A percentile compares a stretch with the other conserved stretches of the same genome.
Evolutionary conservation across 1,140 invertebrate genomes (phyloP).

Genomic region (Geopemphigus sp.): DNA sequence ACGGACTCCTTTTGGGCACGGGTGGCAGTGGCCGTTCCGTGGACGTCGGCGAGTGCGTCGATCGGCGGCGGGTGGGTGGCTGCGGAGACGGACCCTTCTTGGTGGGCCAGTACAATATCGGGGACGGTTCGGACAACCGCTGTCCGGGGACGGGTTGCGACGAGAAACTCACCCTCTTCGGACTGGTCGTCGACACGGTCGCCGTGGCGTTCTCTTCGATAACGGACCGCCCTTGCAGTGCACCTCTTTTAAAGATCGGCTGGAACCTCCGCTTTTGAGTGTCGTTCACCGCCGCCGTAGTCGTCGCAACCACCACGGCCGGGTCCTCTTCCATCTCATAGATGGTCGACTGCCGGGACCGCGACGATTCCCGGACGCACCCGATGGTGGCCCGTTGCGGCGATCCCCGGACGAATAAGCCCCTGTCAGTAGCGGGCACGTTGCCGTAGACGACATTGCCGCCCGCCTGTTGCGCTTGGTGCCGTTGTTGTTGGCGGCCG

Average conservation of each 20-base stretch:
- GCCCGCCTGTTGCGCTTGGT: neutral
- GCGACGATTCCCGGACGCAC: conserved; percentile 40
- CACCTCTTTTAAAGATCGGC: conserved; percentile 32
- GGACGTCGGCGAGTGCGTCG: conserved; percentile 7
- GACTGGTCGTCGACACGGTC: neutral
- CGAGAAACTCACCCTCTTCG: conserved; percentile 36
- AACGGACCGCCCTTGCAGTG: neutral
- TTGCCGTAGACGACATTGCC: conserved; percentile 1
- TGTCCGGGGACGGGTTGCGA: neutral
- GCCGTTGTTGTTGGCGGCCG: neutral
- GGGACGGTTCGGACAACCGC: neutral
- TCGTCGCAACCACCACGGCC: neutral
- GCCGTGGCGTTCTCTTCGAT: neutral
- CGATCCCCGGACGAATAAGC: conserved; percentile 45
- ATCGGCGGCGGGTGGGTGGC: conserved; percentile 50
- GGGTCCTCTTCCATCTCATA: conserved; percentile 50
- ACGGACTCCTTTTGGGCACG: conserved; percentile 46
- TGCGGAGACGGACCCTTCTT: conserved; percentile 51
- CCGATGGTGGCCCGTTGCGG: conserved; percentile 50
- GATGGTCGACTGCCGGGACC: conserved; percentile 48
- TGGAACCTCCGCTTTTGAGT: conserved; percentile 12
- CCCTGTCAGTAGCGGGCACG: conserved; percentile 22
- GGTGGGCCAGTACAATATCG: conserved; percentile 51
- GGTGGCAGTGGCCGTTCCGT: conserved; percentile 49
- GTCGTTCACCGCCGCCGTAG: neutral